phyloP scores from a whole-genome alignment of 2,113 vertebrate genomes.

The Heloderma charlesbogerti region DNA sequence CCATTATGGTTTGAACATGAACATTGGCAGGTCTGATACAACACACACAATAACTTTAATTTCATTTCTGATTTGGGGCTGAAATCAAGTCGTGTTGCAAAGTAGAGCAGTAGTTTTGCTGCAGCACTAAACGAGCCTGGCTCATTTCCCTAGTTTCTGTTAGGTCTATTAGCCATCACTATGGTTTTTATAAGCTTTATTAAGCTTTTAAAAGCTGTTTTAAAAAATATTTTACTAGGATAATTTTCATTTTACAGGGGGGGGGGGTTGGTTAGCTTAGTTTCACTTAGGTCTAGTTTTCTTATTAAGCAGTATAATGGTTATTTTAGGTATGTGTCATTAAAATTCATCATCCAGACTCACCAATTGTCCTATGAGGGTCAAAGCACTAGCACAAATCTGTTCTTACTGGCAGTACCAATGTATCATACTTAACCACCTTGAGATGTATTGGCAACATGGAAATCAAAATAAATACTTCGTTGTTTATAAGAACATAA shows the following conservation, averaged over 20 bases:
- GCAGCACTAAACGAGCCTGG: background rate
- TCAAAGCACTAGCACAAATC: constrained; percentile 4
- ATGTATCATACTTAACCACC: background rate
- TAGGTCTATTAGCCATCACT: background rate
- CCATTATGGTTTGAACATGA: background rate
- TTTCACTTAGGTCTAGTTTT: constrained; percentile 42
- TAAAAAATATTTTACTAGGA: constrained; percentile 28
- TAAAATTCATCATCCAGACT: background rate
- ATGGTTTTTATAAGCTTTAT: constrained; percentile 43
- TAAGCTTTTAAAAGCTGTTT: no score
- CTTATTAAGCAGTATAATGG: constrained; percentile 3
- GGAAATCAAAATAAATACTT: background rate
- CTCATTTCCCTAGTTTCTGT: constrained; percentile 17
- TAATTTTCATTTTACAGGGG: background rate
- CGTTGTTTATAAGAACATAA: background rate
- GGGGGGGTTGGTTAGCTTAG: constrained; percentile 9
- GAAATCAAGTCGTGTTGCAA: constrained; percentile 21
- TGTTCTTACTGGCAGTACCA: constrained; percentile 14
- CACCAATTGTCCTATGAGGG: constrained; percentile 16
- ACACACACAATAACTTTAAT: constrained; percentile 23
- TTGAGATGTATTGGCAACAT: background rate
- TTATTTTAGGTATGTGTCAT: constrained; percentile 1
- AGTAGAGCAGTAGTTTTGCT: background rate
- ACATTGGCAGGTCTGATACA: background rate
- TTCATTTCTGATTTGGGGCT: background rate